A percentile compares a stretch with the other conserved stretches of the same genome.
Conservation (phyloP, 2,113 vertebrate species). For the Podarcis cretensis region DNA sequence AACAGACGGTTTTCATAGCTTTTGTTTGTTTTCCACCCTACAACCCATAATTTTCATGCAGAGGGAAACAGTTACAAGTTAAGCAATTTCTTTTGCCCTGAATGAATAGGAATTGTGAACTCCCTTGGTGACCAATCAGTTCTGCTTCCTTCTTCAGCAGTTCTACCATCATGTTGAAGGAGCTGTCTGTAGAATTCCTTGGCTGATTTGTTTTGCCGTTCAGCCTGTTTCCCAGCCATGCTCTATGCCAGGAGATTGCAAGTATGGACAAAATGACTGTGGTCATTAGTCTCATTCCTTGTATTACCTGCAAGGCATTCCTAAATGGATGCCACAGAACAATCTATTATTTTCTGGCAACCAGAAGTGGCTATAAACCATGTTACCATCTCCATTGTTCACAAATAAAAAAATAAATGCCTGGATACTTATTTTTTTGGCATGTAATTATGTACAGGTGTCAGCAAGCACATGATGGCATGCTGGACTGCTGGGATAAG, state of each 20-base stretch:
- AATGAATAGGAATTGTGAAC: not conserved
- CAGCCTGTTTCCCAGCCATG: conserved; percentile 14
- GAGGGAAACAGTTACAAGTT: rapidly evolving
- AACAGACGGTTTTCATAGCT: not conserved
- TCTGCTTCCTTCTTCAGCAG: not conserved
- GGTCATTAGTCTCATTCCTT: conserved; percentile 29
- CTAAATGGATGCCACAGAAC: conserved; percentile 26
- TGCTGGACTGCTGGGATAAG: conserved; percentile 37
- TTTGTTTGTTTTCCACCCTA: conserved; percentile 10
- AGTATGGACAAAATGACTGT: conserved; percentile 52
- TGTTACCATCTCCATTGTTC: conserved; percentile 25
- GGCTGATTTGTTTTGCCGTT: not conserved
- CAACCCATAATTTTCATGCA: not conserved
- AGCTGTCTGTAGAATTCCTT: not conserved
- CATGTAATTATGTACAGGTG: conserved; percentile 60
- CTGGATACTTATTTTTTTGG: conserved; percentile 40
- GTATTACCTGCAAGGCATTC: conserved; percentile 48
- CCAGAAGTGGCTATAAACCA: not conserved
- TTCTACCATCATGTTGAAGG: not conserved
- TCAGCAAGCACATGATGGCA: conserved; percentile 54
- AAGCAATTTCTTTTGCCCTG: not conserved
- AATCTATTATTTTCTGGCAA: conserved; percentile 41
- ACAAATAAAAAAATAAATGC: not conserved
- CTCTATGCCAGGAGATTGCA: conserved; percentile 36
- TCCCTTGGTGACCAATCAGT: not conserved